Conservation (phyloP, 2,888 invertebrate species). For the Tipula confusa region DNA sequence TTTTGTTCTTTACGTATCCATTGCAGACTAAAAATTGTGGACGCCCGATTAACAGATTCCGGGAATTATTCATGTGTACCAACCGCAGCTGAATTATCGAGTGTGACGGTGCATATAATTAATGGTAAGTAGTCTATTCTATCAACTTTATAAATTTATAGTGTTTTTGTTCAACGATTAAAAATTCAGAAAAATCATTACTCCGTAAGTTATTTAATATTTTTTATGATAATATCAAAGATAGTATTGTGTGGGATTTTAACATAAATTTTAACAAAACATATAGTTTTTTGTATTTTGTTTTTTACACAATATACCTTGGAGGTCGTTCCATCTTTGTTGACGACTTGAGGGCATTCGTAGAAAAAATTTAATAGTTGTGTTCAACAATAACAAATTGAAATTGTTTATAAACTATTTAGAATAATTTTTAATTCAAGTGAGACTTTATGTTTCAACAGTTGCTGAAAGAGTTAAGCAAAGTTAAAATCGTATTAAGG, state of each 20-base stretch:
- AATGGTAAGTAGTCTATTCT: conserved; percentile 59
- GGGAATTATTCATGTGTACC: conserved; percentile 88
- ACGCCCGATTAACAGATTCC: conserved; percentile 70
- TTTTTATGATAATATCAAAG: neutral
- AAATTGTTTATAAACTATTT: neutral
- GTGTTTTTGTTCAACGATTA: neutral
- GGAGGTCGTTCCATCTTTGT: neutral
- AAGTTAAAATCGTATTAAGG: too few species aligned
- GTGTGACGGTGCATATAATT: conserved; percentile 83
- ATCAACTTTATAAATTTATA: neutral
- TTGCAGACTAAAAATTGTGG: conserved; percentile 63
- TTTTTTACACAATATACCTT: neutral
- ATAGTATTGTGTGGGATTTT: neutral
- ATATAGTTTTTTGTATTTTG: too few species aligned
- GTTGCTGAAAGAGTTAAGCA: too few species aligned
- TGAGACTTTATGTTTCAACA: too few species aligned
- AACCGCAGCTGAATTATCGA: conserved; percentile 76
- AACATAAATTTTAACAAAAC: neutral
- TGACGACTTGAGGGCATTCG: neutral
- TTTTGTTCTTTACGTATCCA: conserved; percentile 29
- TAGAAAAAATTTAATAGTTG: neutral
- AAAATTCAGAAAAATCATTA: neutral
- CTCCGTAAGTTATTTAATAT: neutral
- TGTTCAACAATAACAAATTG: neutral
- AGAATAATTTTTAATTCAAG: too few species aligned